Base-by-base conservation (phyloP, 2,888 invertebrate species). In the Morpho deidamia region DNA sequence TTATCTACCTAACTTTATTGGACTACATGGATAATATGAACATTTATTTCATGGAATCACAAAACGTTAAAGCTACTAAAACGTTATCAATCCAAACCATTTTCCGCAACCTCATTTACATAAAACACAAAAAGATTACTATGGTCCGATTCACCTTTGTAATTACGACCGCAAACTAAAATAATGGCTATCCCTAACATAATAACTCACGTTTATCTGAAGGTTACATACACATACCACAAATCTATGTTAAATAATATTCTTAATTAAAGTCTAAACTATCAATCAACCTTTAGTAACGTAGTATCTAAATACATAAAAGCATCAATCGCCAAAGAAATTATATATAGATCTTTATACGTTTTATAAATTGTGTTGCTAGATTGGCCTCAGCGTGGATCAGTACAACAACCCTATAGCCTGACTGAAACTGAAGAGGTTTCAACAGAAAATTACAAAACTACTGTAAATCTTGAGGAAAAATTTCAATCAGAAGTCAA, bases 381-480 rank as follows among this genome's bases (percentile, higher is more conserved):
- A 85, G 85, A 79, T 74, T 84, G 81, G 79, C 85, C 87, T 14
- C 52, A 66, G 58, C 78, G 79, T 50, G 68, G 76, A 52, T 80
- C 81, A n/a, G 78, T 83, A n/a, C 78, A 73, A 62, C 86, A 86
- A 66, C 87, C 86, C 8, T 55, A 59, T 12, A 56, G 60, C 7
- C 37, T 46, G 35, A 35, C 53, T 11, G 55, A 46, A 8, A 9
- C 62, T 41, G 62, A 63, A 45, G 63, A 66, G 42, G 39, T 14
- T 8, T 47, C 59, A 55, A 54, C 57, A 37, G 58, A 56, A 54
- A 42, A 41, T 11, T 53, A 53, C 64, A 60, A 23, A 40, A 45
- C 41, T 57, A 59, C 56, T 55, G 64, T 40, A 50, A 60, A 62
- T 50, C 57, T 61, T 48, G 67, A 66, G 41, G 62, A 63, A 7